Percentiles rank a stretch among this genome's conserved stretches.
Conservation (phyloP, 2,113 vertebrate genomes). For the Tachysurus vachellii region DNA sequence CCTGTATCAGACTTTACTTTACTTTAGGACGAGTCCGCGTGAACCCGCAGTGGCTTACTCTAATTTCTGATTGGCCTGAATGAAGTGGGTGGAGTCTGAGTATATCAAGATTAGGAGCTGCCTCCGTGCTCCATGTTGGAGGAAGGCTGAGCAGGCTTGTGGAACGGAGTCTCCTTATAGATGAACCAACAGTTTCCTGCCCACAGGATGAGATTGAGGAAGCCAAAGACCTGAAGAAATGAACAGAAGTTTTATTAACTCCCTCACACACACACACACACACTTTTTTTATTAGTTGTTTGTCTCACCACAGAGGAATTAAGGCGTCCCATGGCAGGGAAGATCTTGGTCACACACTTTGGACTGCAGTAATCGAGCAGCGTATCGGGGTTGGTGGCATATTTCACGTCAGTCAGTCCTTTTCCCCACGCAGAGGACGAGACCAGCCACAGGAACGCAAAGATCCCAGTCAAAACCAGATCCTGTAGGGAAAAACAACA, state of each 20-base stretch:
- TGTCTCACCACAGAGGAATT: constrained; percentile 91
- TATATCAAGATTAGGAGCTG: constrained; percentile 54
- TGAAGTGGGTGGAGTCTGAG: constrained; percentile 13
- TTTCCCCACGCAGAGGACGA: constrained; percentile 93
- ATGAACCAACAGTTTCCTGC: constrained; percentile 95
- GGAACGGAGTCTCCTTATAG: constrained; percentile 91
- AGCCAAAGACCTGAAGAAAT: constrained; percentile 85
- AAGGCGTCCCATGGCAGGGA: constrained; percentile 85
- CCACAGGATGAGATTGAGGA: constrained; percentile 93
- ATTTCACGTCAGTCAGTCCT: constrained; percentile 86
- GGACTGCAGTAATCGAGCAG: constrained; percentile 65
- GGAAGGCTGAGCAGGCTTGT: constrained; percentile 75
- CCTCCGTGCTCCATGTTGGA: constrained; percentile 66
- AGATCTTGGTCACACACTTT: constrained; percentile 62
- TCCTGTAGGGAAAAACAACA: constrained; percentile 70
- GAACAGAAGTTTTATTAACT: background rate
- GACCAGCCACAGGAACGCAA: constrained; percentile 94
- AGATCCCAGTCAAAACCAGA: constrained; percentile 84
- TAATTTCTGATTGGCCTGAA: constrained; percentile 41
- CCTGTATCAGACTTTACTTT: constrained; percentile 40
- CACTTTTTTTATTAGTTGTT: background rate
- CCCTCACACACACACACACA: background rate
- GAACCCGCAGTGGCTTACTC: constrained; percentile 46
- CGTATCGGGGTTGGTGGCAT: constrained; percentile 73
- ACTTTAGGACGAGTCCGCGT: constrained; percentile 41